Conservation (phyloP, 1,140 invertebrate species). For the Drosophila jambulina region DNA sequence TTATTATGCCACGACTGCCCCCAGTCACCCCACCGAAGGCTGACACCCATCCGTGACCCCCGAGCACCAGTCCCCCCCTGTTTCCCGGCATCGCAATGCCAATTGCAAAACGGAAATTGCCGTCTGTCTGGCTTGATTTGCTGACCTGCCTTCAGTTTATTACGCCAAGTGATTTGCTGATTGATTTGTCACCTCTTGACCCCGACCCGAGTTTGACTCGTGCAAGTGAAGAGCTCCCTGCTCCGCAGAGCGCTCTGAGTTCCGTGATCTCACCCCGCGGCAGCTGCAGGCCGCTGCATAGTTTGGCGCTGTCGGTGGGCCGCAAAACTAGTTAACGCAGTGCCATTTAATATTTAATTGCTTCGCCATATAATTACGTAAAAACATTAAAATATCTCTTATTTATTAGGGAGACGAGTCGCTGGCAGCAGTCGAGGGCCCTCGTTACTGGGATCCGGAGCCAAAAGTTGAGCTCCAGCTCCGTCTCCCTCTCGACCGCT, state of each 20-base stretch:
- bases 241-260: not conserved
- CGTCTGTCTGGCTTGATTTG: constrained; percentile 74
- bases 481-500: not conserved
- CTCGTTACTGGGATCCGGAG: constrained; percentile 15
- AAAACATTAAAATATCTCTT: constrained; percentile 82
- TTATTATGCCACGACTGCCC: constrained; percentile 60
- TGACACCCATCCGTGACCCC: constrained; percentile 10
- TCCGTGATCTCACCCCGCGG: not conserved
- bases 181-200: constrained; percentile 73
- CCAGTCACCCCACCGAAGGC: constrained; percentile 1
- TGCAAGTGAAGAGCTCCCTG: constrained; percentile 11
- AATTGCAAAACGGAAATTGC: constrained; percentile 77
- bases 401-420: constrained; percentile 58
- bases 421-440: constrained; percentile 9
- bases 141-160: constrained; percentile 69
- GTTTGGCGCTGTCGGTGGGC: constrained; percentile 23
- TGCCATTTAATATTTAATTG: constrained; percentile 77
- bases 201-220: constrained; percentile 18
- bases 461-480: constrained; percentile 44
- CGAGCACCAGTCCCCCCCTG: not conserved
- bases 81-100: constrained; percentile 33
- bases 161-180: constrained; percentile 72
- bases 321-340: constrained; percentile 71
- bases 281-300: constrained; percentile 10
- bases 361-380: constrained; percentile 78